A percentile compares a stretch with the other conserved stretches of the same genome.
Evolutionary conservation across 2,888 invertebrate species (phyloP).

Genomic region (Cryptosula pallasiana): DNA sequence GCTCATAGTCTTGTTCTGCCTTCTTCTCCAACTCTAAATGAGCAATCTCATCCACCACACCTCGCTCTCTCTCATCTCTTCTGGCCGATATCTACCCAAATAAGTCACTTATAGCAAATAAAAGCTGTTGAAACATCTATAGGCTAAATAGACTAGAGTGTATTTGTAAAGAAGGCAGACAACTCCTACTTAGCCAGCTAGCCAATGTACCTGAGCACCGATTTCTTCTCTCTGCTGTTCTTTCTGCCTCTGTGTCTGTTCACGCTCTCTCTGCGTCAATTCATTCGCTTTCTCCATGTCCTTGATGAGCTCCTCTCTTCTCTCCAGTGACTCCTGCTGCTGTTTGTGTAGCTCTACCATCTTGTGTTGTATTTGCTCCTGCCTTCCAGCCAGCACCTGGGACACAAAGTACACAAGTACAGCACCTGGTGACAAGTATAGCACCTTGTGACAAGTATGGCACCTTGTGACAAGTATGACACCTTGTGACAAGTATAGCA

Average conservation of each 20-base stretch:
- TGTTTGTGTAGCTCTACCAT: slow-evolving; percentile 39
- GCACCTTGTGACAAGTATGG: no score
- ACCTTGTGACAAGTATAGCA: no score
- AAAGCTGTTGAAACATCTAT: background rate
- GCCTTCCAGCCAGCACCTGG: slow-evolving; percentile 45
- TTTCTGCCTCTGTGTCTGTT: slow-evolving; percentile 26
- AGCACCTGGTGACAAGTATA: no score
- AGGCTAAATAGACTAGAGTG: no score
- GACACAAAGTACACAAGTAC: no score
- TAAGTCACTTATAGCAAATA: background rate
- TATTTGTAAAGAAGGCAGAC: no score
- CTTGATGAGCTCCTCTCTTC: slow-evolving; percentile 44
- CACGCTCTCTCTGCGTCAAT: slow-evolving; percentile 41
- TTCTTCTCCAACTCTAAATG: slow-evolving; percentile 36
- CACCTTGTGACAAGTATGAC: no score
- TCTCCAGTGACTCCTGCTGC: slow-evolving; percentile 46
- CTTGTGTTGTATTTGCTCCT: slow-evolving; percentile 42
- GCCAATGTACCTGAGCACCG: slow-evolving; percentile 10
- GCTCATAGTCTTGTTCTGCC: slow-evolving; percentile 42
- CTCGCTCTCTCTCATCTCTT: background rate
- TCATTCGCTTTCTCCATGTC: slow-evolving; percentile 50
- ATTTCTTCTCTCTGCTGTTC: slow-evolving; percentile 8
- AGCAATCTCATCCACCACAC: slow-evolving; percentile 25
- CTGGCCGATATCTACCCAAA: background rate
- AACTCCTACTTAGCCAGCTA: no score